Conservation (phyloP, 2,797 vertebrate species). For the Dallia pectoralis region DNA sequence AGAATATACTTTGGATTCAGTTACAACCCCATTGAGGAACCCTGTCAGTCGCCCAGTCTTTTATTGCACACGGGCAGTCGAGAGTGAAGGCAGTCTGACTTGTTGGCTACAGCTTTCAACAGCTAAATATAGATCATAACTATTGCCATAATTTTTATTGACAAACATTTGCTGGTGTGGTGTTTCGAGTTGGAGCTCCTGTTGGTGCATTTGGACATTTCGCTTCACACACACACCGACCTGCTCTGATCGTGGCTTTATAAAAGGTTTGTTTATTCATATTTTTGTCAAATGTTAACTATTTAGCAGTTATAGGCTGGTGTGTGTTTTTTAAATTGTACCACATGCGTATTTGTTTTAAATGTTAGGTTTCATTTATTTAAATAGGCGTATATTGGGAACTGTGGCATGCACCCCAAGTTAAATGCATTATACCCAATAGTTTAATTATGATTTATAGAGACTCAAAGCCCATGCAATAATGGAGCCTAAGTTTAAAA, state of each 20-base stretch:
- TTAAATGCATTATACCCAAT: background rate
- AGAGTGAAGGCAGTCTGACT: background rate
- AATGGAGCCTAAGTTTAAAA: background rate
- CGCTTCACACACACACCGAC: background rate
- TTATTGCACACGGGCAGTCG: background rate
- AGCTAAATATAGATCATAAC: background rate
- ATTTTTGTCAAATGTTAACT: background rate
- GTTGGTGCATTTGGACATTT: background rate
- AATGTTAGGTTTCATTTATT: background rate
- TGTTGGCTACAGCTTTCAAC: background rate
- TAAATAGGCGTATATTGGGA: background rate
- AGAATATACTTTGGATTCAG: conserved; percentile 56
- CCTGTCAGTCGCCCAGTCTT: conserved; percentile 32
- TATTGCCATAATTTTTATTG: background rate
- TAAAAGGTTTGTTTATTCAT: conserved; percentile 20
- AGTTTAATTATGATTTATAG: background rate
- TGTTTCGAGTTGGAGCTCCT: background rate
- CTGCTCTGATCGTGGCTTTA: conserved; percentile 11
- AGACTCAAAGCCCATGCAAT: background rate
- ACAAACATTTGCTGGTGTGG: background rate
- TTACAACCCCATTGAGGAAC: conserved; percentile 36
- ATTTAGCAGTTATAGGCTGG: background rate
- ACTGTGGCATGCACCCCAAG: background rate
- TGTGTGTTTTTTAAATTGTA: background rate
- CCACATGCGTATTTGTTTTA: background rate